Evolutionary conservation across 2,888 invertebrate species (phyloP).

Genomic region (Amblyteles armatorius): DNA sequence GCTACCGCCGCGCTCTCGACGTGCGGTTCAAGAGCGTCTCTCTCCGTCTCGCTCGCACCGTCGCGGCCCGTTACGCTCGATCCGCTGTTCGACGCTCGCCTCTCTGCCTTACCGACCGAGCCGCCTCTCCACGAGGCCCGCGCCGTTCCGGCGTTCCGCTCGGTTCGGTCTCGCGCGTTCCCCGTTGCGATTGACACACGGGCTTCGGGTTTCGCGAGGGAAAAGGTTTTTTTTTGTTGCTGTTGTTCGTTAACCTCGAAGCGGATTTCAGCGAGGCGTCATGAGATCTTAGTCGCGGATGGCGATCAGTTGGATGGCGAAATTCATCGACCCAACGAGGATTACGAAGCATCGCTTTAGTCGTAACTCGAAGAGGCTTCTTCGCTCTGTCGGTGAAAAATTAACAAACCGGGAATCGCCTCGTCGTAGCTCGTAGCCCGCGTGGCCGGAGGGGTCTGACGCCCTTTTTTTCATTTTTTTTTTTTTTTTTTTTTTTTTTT

Average conservation of each 20-base stretch:
- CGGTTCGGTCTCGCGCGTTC: slow-evolving; percentile 3
- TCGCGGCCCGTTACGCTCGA: slow-evolving; percentile 34
- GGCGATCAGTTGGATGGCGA: slow-evolving; percentile 70
- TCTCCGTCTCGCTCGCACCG: slow-evolving; percentile 71
- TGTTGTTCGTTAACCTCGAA: not conserved
- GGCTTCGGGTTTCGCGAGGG: not conserved
- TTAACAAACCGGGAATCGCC: slow-evolving; percentile 12
- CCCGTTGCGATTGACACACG: not conserved
- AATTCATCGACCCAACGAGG: slow-evolving; percentile 57
- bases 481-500: slow-evolving; percentile 7
- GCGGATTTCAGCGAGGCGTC: not conserved
- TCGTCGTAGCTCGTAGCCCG: slow-evolving; percentile 55
- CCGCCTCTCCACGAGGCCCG: slow-evolving; percentile 19
- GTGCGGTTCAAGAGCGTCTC: slow-evolving; percentile 70
- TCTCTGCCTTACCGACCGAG: slow-evolving; percentile 63
- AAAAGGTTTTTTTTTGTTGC: not conserved
- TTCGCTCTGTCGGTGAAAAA: not conserved
- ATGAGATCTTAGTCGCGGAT: slow-evolving; percentile 67
- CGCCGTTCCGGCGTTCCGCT: slow-evolving; percentile 3
- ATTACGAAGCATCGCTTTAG: slow-evolving; percentile 41
- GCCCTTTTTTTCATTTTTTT: slow-evolving; percentile 35
- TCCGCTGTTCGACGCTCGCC: slow-evolving; percentile 66
- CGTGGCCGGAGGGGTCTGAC: slow-evolving; percentile 50
- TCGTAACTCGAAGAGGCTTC: slow-evolving; percentile 40
- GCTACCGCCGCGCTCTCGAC: slow-evolving; percentile 8